Percentiles rank a stretch among this genome's conserved stretches.
Evolutionary conservation across 2,797 vertebrate genomes (phyloP).

Genomic region (Pipistrellus pygmaeus): DNA sequence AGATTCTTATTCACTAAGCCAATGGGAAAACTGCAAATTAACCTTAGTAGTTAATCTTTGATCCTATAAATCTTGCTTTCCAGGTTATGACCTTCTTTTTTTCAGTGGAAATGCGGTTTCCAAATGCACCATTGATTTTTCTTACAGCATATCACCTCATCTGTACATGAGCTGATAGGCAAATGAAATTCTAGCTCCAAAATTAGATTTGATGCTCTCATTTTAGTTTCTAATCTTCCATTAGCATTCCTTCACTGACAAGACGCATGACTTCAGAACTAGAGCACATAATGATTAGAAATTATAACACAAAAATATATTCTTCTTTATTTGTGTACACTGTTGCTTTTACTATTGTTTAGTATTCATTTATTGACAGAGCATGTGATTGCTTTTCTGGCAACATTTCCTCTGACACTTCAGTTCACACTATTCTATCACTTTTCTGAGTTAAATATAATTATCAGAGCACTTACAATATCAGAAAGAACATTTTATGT

Average conservation of each 20-base stretch:
- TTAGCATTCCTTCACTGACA: background rate
- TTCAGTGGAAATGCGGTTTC: conserved; percentile 54
- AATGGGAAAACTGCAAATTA: conserved; percentile 64
- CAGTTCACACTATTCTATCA: background rate
- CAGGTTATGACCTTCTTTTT: conserved; percentile 65
- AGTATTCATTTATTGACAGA: conserved; percentile 36
- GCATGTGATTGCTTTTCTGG: background rate
- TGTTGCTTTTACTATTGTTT: conserved; percentile 7
- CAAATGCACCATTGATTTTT: conserved; percentile 74
- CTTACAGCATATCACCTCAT: conserved; percentile 53
- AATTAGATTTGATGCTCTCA: conserved; percentile 56
- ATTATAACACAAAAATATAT: conserved; percentile 16
- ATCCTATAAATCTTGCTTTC: conserved; percentile 68
- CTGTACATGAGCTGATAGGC: conserved; percentile 62
- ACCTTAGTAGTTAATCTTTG: conserved; percentile 50
- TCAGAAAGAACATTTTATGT: background rate
- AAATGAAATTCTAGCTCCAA: conserved; percentile 58
- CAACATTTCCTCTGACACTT: background rate
- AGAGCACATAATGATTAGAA: conserved; percentile 38
- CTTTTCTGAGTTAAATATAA: conserved; percentile 14
- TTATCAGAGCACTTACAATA: background rate
- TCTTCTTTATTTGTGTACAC: conserved; percentile 34
- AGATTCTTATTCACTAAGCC: conserved; percentile 47
- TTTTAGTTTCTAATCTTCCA: background rate
- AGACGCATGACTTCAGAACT: conserved; percentile 13